phyloP scores from a whole-genome alignment of 2,113 vertebrate genomes.

The Sturnus vulgaris region DNA sequence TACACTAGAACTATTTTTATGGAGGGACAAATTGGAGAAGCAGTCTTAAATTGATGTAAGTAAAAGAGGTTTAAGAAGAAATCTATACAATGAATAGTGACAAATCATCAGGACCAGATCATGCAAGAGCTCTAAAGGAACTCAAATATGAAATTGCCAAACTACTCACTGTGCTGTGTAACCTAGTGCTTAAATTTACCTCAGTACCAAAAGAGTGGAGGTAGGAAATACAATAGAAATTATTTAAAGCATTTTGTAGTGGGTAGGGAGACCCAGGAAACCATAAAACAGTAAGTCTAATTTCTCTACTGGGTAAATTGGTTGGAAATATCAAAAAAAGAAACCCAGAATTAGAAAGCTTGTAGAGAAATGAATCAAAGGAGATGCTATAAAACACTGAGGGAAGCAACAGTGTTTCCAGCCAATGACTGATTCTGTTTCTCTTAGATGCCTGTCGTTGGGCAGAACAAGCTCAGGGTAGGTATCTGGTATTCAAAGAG shows the following conservation, averaged over 20 bases:
- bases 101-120: slow-evolving; percentile 9
- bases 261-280: not conserved
- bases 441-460: not conserved
- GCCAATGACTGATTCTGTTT: not conserved
- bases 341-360: not conserved
- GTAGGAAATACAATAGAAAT: not conserved
- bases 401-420: not conserved
- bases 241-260: not conserved
- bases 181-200: slow-evolving; percentile 3
- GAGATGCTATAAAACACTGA: not conserved
- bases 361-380: not conserved
- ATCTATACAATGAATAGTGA: slow-evolving; percentile 1
- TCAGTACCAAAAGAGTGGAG: not conserved
- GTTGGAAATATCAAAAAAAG: not conserved
- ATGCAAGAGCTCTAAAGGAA: slow-evolving; percentile 12
- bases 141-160: slow-evolving; percentile 32
- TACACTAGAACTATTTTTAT: not conserved
- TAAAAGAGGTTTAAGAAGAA: slow-evolving; percentile 16
- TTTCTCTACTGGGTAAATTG: not conserved
- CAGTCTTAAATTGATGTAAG: not conserved
- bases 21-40: not conserved
- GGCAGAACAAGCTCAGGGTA: not conserved
- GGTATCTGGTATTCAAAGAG: not conserved
- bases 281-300: not conserved
- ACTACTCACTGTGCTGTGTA: slow-evolving; percentile 5